Percentiles rank a stretch among this genome's conserved stretches.
phyloP scores from a whole-genome alignment of 1,140 invertebrate species.

The Drosophila seguyi region DNA sequence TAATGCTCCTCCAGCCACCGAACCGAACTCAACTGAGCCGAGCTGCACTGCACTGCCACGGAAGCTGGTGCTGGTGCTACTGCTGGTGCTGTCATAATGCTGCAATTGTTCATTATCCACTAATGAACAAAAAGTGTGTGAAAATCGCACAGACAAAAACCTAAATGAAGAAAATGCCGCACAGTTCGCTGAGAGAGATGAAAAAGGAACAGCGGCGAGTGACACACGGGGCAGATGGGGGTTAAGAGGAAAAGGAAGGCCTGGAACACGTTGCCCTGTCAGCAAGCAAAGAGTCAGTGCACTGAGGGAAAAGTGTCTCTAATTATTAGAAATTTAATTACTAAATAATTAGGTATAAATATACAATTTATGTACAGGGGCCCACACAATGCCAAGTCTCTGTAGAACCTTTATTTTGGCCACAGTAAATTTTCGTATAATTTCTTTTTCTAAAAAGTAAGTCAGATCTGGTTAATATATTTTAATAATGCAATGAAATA shows the following conservation, averaged over 20 bases:
- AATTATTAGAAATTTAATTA: neutral
- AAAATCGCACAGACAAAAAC: constrained; percentile 76
- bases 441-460: neutral
- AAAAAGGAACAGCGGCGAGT: constrained; percentile 62
- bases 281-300: constrained; percentile 59
- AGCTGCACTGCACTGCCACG: constrained; percentile 20
- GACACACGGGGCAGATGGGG: constrained; percentile 30
- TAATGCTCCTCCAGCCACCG: constrained; percentile 36
- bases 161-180: constrained; percentile 80
- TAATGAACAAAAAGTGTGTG: constrained; percentile 82
- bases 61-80: constrained; percentile 14
- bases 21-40: constrained; percentile 17
- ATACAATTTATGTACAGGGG: neutral
- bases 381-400: too few relatives aligned
- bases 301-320: neutral
- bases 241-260: constrained; percentile 33
- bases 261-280: constrained; percentile 78
- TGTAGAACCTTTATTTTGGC: neutral
- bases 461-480: neutral
- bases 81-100: constrained; percentile 76
- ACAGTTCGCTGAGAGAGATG: constrained; percentile 69
- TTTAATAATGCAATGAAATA: neutral
- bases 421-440: neutral
- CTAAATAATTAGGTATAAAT: neutral
- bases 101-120: constrained; percentile 84